Evolutionary conservation across 2,888 invertebrate genomes (phyloP), one percentile per base, ranked within the genome.

Genomic region (Blera fallax): DNA sequence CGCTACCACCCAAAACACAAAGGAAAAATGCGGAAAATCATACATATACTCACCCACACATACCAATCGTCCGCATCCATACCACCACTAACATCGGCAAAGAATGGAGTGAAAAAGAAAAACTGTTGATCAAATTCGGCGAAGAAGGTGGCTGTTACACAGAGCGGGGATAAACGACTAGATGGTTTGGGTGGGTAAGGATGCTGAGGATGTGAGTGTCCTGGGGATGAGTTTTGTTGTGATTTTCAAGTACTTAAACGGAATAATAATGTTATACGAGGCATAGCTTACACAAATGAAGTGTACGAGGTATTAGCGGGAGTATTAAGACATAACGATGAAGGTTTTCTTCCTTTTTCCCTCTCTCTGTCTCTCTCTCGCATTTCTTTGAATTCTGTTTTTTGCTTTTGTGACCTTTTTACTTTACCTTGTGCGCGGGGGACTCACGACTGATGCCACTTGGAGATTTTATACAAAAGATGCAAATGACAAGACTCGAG

Each of bases 241-340:
- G 85, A 85, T 85, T 85, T 85, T 85, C 72, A 81, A 85, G 85
- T 85, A 81, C 85, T 85, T 85, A 81, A 85, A 85, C 81, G 85
- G 85, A 85, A 85, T 85, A 85, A 85, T 81, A 85, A 85, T 85
- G 85, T 85, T 85, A 77, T 85, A 85, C 81, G 81, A 81, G 77
- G 72, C 70, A 81, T 85, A 52, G 85, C 70, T 85, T 85, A 76
- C 62, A 80, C 70, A 84, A 80, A 84, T 80, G 73, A 84, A 84
- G 84, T 80, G 80, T 74, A 72, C 76, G 85, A 77, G 76, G 81
- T 72, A 85, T 85, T 85, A 81, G 76, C 85, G 72, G 70, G 76
- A 50, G 76, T 52, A 80, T 85, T 80, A 85, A 69, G 84, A 65
- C 62, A 79, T 69, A 79, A 84, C 65, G 65, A 79, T 76, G 74